Evolutionary conservation across 2,797 vertebrate genomes (phyloP), one percentile per base, ranked within the genome.

Genomic region (Galago senegalensis): DNA sequence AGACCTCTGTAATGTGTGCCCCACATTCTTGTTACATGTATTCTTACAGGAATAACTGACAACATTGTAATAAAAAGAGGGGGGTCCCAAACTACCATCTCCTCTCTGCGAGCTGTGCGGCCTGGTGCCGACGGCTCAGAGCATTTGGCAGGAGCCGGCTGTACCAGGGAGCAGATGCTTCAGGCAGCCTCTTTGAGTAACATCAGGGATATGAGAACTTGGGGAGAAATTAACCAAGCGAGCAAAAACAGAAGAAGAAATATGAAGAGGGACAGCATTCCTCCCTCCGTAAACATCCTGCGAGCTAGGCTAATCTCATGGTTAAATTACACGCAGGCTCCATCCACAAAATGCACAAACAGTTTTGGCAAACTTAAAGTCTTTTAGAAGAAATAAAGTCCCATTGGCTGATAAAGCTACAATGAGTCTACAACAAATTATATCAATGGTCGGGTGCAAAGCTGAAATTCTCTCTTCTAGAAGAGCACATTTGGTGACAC

Each of bases 121-220:
- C 97, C 98, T 97, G 98, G 93, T 94, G 97, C 97, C 40, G 84
- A 97, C 61, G 93, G 96, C 89, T 95, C 96, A 77, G 97, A 96
- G 98, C 98, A 98, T 98, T 98, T 98, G 98, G 98, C 98, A 98
- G 96, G 97, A 96, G 17, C 85, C 3, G 40, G 97, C 76, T 93
- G 97, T 97, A 93, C 93, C 96, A 96, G 97, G 97, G 97, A 98
- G 97, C 98, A 98, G 98, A 97, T 98, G 98, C 97, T 98, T 96
- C 70, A 89, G 85, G 97, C 95, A 61, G 97, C 97, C 97, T 98
- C 96, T 96, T 98, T 97, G 96, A 98, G 98, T 46, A 98, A 98
- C 98, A 98, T 98, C 98, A 98, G 98, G 98, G 97, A 98, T 98
- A 98, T 0, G 98, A 98, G 98, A 98, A 99, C 97, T 98, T 87